Evolutionary conservation across 2,888 invertebrate species (phyloP).

Genomic region (Drosophila suboccidentalis): DNA sequence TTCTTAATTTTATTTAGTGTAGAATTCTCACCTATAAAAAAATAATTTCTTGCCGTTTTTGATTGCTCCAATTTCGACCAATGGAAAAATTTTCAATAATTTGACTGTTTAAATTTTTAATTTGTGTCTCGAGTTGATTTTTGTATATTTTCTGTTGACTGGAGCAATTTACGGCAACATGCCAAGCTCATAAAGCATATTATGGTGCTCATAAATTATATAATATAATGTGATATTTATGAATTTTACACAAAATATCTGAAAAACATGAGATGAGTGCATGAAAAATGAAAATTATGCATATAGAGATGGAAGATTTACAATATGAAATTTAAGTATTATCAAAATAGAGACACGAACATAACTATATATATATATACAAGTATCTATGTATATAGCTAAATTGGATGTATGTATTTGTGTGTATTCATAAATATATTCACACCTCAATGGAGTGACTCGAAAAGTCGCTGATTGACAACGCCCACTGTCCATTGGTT

Average conservation of each 20-base stretch:
- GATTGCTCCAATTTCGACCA: slow-evolving; percentile 51
- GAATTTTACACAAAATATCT: slow-evolving; percentile 53
- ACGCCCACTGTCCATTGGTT: slow-evolving; percentile 74
- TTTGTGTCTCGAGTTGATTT: slow-evolving; percentile 60
- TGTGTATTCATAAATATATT: slow-evolving; percentile 68
- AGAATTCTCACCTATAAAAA: slow-evolving; percentile 36
- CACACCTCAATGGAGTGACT: slow-evolving; percentile 68
- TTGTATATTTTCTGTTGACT: slow-evolving; percentile 68
- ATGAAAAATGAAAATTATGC: slow-evolving; percentile 18
- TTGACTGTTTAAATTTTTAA: slow-evolving; percentile 62
- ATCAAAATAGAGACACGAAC: slow-evolving; percentile 44
- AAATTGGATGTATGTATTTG: slow-evolving; percentile 10
- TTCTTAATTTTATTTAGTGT: background rate
- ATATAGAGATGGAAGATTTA: slow-evolving; percentile 33
- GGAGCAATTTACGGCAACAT: slow-evolving; percentile 81
- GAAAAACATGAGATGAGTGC: slow-evolving; percentile 21
- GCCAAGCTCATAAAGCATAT: slow-evolving; percentile 79
- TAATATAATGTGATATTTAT: slow-evolving; percentile 73
- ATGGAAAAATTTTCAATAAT: slow-evolving; percentile 72
- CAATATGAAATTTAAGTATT: slow-evolving; percentile 46
- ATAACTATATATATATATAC: slow-evolving; percentile 1
- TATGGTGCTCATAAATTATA: slow-evolving; percentile 77
- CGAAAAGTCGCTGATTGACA: slow-evolving; percentile 63
- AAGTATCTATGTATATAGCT: background rate
- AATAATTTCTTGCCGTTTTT: slow-evolving; percentile 5